Evolutionary conservation across 1,140 invertebrate genomes (phyloP).

Genomic region (Atopsyche davidsoni): DNA sequence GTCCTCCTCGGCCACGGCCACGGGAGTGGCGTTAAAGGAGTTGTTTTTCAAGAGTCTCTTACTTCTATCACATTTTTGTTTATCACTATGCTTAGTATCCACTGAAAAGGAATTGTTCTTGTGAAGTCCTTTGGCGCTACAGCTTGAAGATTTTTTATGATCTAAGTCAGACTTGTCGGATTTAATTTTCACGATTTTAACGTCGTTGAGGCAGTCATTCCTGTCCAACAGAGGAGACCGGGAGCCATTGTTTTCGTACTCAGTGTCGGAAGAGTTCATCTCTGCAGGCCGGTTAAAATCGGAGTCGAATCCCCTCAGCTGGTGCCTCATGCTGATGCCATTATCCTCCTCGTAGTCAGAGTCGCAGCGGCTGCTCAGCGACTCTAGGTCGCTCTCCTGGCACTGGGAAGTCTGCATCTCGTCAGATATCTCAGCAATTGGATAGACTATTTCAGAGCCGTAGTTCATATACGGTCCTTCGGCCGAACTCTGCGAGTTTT

Average conservation of each 20-base stretch:
- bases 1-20: constrained; percentile 20
- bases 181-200: constrained; percentile 41
- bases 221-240: constrained; percentile 51
- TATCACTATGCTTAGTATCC: constrained; percentile 37
- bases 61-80: constrained; percentile 42
- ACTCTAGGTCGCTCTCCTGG: constrained; percentile 56
- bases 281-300: constrained; percentile 44
- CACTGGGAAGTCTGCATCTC: constrained; percentile 68
- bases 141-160: constrained; percentile 39
- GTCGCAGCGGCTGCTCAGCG: constrained; percentile 44
- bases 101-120: constrained; percentile 33
- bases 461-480: constrained; percentile 59
- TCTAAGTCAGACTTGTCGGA: constrained; percentile 35
- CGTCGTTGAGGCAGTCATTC: constrained; percentile 32
- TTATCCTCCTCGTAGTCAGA: constrained; percentile 52
- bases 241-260: constrained; percentile 56
- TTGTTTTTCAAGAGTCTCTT: constrained; percentile 43
- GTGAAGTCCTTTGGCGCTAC: constrained; percentile 36
- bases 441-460: constrained; percentile 73
- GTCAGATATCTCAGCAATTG: constrained; percentile 76
- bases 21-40: constrained; percentile 28
- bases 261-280: constrained; percentile 48
- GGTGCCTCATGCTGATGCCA: constrained; percentile 33
- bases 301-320: constrained; percentile 47
- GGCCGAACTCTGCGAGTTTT: constrained; percentile 38